Evolutionary conservation across 2,888 invertebrate species (phyloP).

Genomic region (Platerodrilus igneus): DNA sequence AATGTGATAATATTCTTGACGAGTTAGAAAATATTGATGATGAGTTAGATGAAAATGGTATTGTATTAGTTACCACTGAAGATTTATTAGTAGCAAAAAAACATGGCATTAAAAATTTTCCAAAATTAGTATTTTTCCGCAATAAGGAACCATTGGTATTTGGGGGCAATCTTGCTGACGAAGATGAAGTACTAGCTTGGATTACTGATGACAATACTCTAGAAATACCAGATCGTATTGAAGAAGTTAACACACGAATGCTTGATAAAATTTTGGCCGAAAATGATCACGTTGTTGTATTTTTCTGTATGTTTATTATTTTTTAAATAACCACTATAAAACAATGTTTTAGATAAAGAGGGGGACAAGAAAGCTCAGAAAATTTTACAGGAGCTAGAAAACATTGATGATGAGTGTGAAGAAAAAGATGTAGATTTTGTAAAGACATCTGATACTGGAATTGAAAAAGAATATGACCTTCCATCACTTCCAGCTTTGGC

Average conservation of each 20-base stretch:
- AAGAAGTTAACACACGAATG: slow-evolving; percentile 88
- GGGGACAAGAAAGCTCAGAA: slow-evolving; percentile 86
- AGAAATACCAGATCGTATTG: slow-evolving; percentile 88
- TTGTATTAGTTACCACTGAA: slow-evolving; percentile 90
- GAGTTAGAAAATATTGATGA: slow-evolving; percentile 90
- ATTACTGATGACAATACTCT: slow-evolving; percentile 85
- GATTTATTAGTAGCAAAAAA: slow-evolving; percentile 77
- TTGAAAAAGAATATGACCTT: slow-evolving; percentile 84
- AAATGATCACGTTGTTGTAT: slow-evolving; percentile 85
- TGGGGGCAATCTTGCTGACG: slow-evolving; percentile 79
- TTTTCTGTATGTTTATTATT: slow-evolving; percentile 72
- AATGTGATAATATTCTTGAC: slow-evolving; percentile 78
- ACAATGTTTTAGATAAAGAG: slow-evolving; percentile 77
- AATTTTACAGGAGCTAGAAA: slow-evolving; percentile 82
- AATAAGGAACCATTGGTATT: slow-evolving; percentile 85
- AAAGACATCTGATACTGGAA: slow-evolving; percentile 83
- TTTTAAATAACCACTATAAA: slow-evolving; percentile 8
- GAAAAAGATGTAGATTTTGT: slow-evolving; percentile 88
- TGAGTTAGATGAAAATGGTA: slow-evolving; percentile 87
- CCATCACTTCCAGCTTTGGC: slow-evolving; percentile 75
- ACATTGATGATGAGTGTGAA: slow-evolving; percentile 90
- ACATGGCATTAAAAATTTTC: slow-evolving; percentile 78
- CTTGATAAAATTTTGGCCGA: slow-evolving; percentile 83
- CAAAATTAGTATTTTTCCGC: slow-evolving; percentile 83
- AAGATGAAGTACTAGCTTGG: slow-evolving; percentile 89